phyloP scores from a whole-genome alignment of 2,888 invertebrate species.

The Eupithecia inturbata region DNA sequence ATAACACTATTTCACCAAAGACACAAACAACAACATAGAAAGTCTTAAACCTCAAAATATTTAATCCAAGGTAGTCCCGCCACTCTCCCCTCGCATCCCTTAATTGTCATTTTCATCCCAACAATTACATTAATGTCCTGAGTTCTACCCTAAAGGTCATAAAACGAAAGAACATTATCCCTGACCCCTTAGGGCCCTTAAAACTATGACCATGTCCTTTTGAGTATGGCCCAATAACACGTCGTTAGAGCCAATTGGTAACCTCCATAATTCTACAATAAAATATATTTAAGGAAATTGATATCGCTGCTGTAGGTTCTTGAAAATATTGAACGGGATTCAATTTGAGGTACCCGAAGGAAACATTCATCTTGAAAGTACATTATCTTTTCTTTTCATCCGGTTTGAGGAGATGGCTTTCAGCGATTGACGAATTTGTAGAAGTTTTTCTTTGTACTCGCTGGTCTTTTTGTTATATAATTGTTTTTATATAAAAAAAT shows the following conservation, averaged over 20 bases:
- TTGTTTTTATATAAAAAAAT: neutral
- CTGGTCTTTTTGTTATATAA: neutral
- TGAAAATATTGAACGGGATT: conserved; percentile 15
- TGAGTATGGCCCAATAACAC: conserved; percentile 29
- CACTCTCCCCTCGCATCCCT: conserved; percentile 4
- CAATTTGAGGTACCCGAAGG: conserved; percentile 1
- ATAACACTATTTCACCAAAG: neutral
- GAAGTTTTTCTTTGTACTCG: neutral
- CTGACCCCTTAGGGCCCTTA: conserved; percentile 37
- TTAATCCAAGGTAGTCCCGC: neutral
- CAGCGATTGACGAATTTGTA: neutral
- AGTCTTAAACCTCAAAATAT: neutral
- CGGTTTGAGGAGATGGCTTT: conserved; percentile 6
- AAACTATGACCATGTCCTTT: conserved; percentile 34
- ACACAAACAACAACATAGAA: neutral
- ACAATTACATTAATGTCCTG: conserved; percentile 36
- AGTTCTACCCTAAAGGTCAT: conserved; percentile 31
- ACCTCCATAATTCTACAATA: conserved; percentile 40
- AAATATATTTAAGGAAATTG: conserved; percentile 40
- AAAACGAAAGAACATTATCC: conserved; percentile 37
- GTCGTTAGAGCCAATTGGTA: conserved; percentile 40
- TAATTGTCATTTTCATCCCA: conserved; percentile 25
- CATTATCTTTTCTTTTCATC: conserved; percentile 7
- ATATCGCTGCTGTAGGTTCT: conserved; percentile 5
- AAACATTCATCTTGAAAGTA: conserved; percentile 12